A percentile compares a stretch with the other conserved stretches of the same genome.
Conservation (phyloP, 2,797 vertebrate species). For the Miichthys miiuy region DNA sequence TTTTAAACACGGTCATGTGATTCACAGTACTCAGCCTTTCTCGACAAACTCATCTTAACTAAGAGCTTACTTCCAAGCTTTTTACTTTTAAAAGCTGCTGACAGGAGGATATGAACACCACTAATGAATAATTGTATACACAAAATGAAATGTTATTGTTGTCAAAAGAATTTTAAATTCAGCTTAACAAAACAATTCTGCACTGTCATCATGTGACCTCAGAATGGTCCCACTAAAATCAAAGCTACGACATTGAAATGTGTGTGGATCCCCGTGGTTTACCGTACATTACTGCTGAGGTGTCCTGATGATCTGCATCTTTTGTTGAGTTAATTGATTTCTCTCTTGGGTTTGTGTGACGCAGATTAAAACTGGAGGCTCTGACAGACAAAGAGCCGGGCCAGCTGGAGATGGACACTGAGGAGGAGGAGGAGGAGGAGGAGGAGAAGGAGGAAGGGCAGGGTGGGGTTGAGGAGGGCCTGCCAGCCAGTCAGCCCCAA, state of each 20-base stretch:
- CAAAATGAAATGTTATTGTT: neutral
- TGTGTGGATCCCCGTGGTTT: neutral
- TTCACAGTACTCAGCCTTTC: neutral
- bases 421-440: constrained; percentile 58
- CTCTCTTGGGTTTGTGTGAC: neutral
- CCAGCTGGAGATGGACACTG: constrained; percentile 77
- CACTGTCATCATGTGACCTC: too few species aligned
- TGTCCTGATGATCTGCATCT: neutral
- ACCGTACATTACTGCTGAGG: neutral
- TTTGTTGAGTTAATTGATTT: neutral
- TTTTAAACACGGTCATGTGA: neutral
- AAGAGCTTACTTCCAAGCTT: neutral
- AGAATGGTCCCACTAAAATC: neutral
- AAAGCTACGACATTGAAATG: neutral
- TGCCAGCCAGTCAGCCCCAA: constrained; percentile 90
- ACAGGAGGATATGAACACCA: neutral
- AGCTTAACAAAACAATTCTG: too few species aligned
- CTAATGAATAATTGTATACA: neutral
- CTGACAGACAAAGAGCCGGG: constrained; percentile 91
- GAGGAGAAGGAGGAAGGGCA: neutral
- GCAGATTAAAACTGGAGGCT: constrained; percentile 90
- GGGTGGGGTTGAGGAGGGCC: constrained; percentile 67
- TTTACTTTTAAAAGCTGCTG: neutral
- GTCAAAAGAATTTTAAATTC: too few species aligned
- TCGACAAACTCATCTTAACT: neutral